Base-by-base conservation (phyloP, 2,797 vertebrate species). In the Acanthopagrus latus region DNA sequence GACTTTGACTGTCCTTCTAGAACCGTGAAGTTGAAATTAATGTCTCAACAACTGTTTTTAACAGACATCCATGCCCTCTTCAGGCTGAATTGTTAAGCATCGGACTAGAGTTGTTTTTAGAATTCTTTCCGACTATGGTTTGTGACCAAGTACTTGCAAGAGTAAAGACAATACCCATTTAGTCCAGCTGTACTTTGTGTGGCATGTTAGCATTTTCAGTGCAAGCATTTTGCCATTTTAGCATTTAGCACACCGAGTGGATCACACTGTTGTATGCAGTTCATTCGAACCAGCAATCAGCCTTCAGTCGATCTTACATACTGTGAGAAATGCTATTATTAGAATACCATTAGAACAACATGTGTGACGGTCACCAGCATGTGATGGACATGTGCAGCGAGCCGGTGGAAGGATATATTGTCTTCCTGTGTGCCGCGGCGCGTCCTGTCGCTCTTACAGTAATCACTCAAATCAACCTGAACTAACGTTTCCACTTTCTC, bases 391-490 rank as follows among this genome's bases (percentile, higher is more conserved):
- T 46, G 64, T 66, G 58, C 17, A 60, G 59, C 38, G n/a, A 50
- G 20, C 50, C 57, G 55, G 5, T 4, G 16, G 57, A 21, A 10
- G 62, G 54, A 17, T n/a, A 38, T 25, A 65, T 27, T 23, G 25
- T 75, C 54, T 64, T 50, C 58, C n/a, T 43, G 21, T 25, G 50
- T 60, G 68, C 56, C 60, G 21, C 48, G 17, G 14, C 44, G 71
- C 65, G 4, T 78, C 43, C 66, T 74, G 46, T 65, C 76, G 54
- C 25, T 81, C 44, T 68, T 62, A 46, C 57, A 78, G 80, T 77
- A 85, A 83, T 80, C 58, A 78, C 65, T 82, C 60, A 80, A 82
- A 88, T 89, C 81, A 83, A 70, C 72, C 85, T 64, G 75, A 86
- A 83, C 88, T 81, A 86, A 85, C 80, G 74, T 82, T 81, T 85